Conservation (phyloP, 2,113 vertebrate species). For the Cebidichthys violaceus region DNA sequence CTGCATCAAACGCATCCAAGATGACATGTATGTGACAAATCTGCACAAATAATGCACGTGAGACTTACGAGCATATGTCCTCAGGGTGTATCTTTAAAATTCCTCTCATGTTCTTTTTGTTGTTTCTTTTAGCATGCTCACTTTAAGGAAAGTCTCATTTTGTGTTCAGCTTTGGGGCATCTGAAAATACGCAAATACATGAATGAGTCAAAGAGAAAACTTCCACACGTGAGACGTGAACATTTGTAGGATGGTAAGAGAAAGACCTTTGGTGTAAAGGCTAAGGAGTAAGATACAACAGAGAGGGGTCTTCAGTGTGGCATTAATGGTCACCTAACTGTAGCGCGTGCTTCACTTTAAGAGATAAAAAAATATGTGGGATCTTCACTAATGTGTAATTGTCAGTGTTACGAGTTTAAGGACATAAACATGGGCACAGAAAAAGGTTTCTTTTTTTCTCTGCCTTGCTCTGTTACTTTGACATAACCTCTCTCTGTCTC, state of each 20-base stretch:
- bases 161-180: slow-evolving; percentile 17
- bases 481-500: no score
- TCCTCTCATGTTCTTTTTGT: background rate
- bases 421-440: slow-evolving; percentile 19
- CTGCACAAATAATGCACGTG: background rate
- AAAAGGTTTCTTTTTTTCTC: background rate
- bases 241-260: background rate
- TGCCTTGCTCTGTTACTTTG: background rate
- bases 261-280: background rate
- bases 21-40: slow-evolving; percentile 35
- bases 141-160: slow-evolving; percentile 9
- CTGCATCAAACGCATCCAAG: slow-evolving; percentile 25
- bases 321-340: background rate
- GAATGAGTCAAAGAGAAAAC: slow-evolving; percentile 1
- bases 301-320: background rate
- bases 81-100: slow-evolving; percentile 15
- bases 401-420: background rate
- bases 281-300: background rate
- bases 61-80: background rate
- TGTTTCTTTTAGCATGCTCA: background rate
- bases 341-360: background rate
- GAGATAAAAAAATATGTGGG: background rate
- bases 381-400: slow-evolving; percentile 16
- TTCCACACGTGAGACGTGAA: background rate
- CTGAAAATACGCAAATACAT: slow-evolving; percentile 2